Evolutionary conservation across 1,140 invertebrate genomes (phyloP).

Genomic region (Glomeris maerens): DNA sequence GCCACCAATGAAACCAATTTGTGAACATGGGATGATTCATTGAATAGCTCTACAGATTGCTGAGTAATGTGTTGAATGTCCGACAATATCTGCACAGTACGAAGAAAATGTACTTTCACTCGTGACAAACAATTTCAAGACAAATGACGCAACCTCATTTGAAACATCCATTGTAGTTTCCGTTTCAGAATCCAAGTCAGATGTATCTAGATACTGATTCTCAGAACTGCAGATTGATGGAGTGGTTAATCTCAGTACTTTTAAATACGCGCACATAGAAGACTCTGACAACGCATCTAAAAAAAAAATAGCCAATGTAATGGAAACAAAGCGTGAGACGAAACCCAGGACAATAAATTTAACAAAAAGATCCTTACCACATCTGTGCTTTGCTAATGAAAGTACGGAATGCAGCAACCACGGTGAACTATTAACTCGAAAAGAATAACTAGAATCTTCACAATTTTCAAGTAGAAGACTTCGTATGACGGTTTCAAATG

Average conservation of each 20-base stretch:
- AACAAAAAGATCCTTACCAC: slow-evolving; percentile 10
- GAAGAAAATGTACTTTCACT: not conserved
- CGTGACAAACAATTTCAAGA: not conserved
- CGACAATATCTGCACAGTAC: slow-evolving; percentile 3
- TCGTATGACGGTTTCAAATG: not conserved
- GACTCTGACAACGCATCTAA: not conserved
- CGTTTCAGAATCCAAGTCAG: slow-evolving; percentile 5
- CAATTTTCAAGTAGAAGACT: not conserved
- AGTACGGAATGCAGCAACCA: not conserved
- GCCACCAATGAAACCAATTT: slow-evolving; percentile 37
- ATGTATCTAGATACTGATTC: not conserved
- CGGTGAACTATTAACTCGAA: not conserved
- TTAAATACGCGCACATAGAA: not conserved
- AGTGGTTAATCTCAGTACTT: not conserved
- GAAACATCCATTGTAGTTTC: not conserved
- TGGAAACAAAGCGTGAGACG: not conserved
- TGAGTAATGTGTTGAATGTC: slow-evolving; percentile 23
- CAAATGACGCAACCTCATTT: no score
- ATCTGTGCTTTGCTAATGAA: not conserved
- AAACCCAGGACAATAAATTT: not conserved
- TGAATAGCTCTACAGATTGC: slow-evolving; percentile 45
- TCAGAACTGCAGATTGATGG: slow-evolving; percentile 1
- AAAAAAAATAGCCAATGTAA: not conserved
- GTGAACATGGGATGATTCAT: slow-evolving; percentile 46
- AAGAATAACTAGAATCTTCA: not conserved